These are phyloP conservation scores for Melanotaenia boesemani DNA, from an alignment of 2,797 vertebrate genomes.

Conservation along the genomic window DNA sequence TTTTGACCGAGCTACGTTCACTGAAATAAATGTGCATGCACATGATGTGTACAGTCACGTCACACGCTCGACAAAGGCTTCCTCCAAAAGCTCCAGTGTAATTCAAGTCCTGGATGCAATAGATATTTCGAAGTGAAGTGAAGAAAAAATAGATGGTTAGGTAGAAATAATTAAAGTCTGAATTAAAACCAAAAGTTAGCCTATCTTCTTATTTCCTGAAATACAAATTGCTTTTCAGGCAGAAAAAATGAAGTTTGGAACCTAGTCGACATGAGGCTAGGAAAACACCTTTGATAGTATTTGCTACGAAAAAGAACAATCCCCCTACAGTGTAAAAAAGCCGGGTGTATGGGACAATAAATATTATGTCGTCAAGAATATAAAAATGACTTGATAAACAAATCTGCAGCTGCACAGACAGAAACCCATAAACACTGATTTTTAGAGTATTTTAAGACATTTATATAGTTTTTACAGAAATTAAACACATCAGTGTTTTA, in stretches of 20 bases:
- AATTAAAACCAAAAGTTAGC: conserved; percentile 3
- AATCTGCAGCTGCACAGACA: not conserved
- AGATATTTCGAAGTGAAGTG: conserved; percentile 21
- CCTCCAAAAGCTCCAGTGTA: no score
- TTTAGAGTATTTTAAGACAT: not conserved
- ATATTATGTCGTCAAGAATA: conserved; percentile 7
- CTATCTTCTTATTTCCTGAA: conserved; percentile 22
- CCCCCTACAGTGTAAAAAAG: conserved; percentile 31
- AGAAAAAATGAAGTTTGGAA: conserved; percentile 39
- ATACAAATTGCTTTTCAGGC: conserved; percentile 35
- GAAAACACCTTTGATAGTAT: conserved; percentile 30
- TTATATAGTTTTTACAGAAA: not conserved
- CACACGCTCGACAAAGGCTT: no score
- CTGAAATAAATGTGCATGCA: no score
- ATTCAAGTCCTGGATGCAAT: not conserved
- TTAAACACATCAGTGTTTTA: not conserved
- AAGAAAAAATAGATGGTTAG: conserved; percentile 3
- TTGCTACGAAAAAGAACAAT: conserved; percentile 14
- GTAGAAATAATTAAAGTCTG: conserved; percentile 35
- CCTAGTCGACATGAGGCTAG: conserved; percentile 30
- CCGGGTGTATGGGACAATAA: conserved; percentile 11
- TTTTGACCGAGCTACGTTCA: no score
- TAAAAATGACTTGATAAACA: conserved; percentile 21
- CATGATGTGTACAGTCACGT: no score
- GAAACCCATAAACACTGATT: conserved; percentile 7